Evolutionary conservation across 1,140 invertebrate species (phyloP).

Genomic region (Leptinotarsa defecta): DNA sequence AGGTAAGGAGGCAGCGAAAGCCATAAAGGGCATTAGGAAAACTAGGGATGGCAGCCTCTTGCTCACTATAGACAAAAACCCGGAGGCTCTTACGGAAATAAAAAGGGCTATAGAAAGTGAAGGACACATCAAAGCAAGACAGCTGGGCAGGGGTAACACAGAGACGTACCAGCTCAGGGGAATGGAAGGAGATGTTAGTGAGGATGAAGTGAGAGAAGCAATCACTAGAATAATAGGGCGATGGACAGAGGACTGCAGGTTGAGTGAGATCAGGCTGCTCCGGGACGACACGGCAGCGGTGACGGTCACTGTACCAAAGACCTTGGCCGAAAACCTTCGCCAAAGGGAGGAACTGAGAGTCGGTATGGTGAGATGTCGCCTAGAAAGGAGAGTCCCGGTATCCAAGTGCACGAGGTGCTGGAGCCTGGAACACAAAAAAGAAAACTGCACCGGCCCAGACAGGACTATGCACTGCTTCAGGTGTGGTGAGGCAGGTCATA

Average conservation of each 20-base stretch:
- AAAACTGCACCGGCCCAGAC: conserved; percentile 29
- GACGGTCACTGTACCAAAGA: conserved; percentile 19
- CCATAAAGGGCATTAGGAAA: no score
- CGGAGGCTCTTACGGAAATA: no score
- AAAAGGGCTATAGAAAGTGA: no score
- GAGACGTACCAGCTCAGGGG: conserved; percentile 19
- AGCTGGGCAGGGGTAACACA: no score
- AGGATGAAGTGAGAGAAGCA: conserved; percentile 18
- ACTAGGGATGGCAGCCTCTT: no score
- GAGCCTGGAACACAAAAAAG: conserved; percentile 19
- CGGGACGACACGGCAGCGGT: conserved; percentile 12
- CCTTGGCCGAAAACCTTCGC: not conserved
- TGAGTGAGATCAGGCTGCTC: conserved; percentile 4
- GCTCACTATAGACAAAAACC: no score
- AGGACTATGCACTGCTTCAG: conserved; percentile 22
- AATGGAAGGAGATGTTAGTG: conserved; percentile 4
- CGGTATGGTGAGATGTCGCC: conserved; percentile 12
- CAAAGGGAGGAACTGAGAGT: not conserved
- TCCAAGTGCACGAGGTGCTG: conserved; percentile 37
- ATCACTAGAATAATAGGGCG: not conserved
- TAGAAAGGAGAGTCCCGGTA: conserved; percentile 23
- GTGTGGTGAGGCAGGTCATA: conserved; percentile 34
- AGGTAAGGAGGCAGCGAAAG: no score
- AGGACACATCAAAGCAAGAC: no score
- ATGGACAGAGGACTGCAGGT: not conserved